Evolutionary conservation across 2,888 invertebrate species (phyloP), one percentile per base, ranked within the genome.

Genomic region (Vanessa cardui): DNA sequence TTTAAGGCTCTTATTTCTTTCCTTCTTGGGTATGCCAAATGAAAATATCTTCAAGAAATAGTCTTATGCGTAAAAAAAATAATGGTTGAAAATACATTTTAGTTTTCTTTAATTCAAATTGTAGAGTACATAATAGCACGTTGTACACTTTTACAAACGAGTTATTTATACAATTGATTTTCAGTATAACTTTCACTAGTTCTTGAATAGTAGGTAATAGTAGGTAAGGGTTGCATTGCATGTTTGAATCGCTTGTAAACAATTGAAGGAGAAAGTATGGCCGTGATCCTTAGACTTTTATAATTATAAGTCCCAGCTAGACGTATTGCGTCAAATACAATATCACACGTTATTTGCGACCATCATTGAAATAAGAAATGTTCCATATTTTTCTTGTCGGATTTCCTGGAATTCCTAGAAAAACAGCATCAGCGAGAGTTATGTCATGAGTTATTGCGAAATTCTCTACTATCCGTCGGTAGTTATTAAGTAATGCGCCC

Each of bases 181-280:
- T 56, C 26, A 62, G 49, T 49, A 47, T 54, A 54, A 54, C 67
- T 68, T 66, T 69, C 67, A 64, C 66, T 66, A 46, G 49, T 60
- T 56, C 47, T 69, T 64, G 21, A 49, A 12, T 50, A 59, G 46
- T 67, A 64, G 52, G 54, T 65, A 81, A 72, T 26, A 4, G 26
- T 4, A 26, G 26, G 63, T 68, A 67, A 60, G 66, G 72, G 70
- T 80, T 54, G 73, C 74, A 74, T 74, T 49, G 73, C 74, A 74
- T 74, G 77, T 71, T 71, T 66, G 47, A 68, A 64, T 50, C 47
- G 69, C 58, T 75, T 66, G 62, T 70, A 64, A 69, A 70, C 64
- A 72, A 59, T 70, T 62, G 66, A 74, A 80, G 79, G 82, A 78
- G 81, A 86, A 86, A 84, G 84, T 83, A 69, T 74, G 81, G 79